Evolutionary conservation across 1,140 invertebrate species (phyloP).

Genomic region (Antheraea mylitta): DNA sequence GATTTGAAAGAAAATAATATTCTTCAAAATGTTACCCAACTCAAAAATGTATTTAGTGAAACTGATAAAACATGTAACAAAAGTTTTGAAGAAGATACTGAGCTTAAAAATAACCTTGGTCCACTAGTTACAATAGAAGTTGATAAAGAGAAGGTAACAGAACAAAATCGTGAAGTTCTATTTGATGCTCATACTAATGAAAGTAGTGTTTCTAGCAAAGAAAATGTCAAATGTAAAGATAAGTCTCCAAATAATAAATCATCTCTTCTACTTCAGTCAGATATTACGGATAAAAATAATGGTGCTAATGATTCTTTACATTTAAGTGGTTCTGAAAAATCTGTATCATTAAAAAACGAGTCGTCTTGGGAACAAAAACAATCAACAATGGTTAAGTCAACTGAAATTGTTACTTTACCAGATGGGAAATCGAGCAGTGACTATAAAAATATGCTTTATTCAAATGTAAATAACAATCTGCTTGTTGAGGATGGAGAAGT

Average conservation of each 20-base stretch:
- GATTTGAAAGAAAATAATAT: constrained; percentile 2
- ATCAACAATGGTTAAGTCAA: not conserved
- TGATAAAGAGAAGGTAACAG: not conserved
- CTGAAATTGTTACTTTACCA: not conserved
- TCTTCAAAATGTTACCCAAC: not conserved
- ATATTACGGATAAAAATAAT: not conserved
- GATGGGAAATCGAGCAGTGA: not conserved
- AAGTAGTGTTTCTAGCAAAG: not conserved
- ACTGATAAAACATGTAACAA: not conserved
- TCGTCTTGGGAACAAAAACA: not conserved
- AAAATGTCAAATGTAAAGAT: not conserved
- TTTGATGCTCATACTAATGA: not conserved
- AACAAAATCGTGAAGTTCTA: not conserved
- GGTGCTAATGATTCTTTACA: not conserved
- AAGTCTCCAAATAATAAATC: not conserved
- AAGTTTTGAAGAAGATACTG: not conserved
- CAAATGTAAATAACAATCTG: not conserved
- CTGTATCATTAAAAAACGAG: not conserved
- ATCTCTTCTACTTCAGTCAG: not conserved
- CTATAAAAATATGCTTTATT: not conserved
- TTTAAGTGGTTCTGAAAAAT: not conserved
- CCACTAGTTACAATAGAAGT: not conserved
- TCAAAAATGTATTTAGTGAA: no score
- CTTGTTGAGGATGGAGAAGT: not conserved
- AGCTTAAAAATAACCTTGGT: not conserved